Evolutionary conservation across 2,888 invertebrate genomes (phyloP), one percentile per base, ranked within the genome.

Genomic region (Pristionchus entomophagus): DNA sequence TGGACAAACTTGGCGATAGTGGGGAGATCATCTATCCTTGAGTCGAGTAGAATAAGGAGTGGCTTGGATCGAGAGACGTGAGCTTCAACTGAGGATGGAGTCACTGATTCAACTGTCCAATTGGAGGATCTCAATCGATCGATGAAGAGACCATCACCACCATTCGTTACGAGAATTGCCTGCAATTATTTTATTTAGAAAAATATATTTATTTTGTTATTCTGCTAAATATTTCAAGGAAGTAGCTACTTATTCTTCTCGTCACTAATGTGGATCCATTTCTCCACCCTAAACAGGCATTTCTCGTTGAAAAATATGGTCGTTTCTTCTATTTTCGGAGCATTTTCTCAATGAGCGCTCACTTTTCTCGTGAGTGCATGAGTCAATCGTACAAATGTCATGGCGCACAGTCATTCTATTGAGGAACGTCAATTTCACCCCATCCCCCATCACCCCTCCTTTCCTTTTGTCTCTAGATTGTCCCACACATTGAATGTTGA

Each of bases 11-110:
- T 91, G 78, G 90, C 88, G n/a, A 92, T 69, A 62, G 88, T 85
- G 19, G 86, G 62, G 32, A 91, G 86, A 86, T 92, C 91, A 38
- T 88, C 73, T 35, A 92, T 80, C 81, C 89, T 88, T 56, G 91
- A 88, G 88, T 92, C 92, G 78, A 92, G 87, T 26, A 92, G 87
- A 19, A 92, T 88, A n/a, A 90, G 86, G n/a, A 89, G 81, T 4
- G 92, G 92, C n/a, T 89, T 88, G 35, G 86, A 84, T 51, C 88
- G 87, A 53, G 90, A 88, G 41, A 91, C 77, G n/a, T 88, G 88
- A 35, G 87, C 86, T 45, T 38, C 69, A 17, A 56, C 73, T 1
- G 84, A 69, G 12, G 84, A 73, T 26, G 84, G 84, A 22, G 49
- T n/a, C 2, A 84, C 84, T 2, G 29, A 32, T 10, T 84, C 84